Conservation (phyloP, 2,797 vertebrate species). For the Orientallactaga sibirica region DNA sequence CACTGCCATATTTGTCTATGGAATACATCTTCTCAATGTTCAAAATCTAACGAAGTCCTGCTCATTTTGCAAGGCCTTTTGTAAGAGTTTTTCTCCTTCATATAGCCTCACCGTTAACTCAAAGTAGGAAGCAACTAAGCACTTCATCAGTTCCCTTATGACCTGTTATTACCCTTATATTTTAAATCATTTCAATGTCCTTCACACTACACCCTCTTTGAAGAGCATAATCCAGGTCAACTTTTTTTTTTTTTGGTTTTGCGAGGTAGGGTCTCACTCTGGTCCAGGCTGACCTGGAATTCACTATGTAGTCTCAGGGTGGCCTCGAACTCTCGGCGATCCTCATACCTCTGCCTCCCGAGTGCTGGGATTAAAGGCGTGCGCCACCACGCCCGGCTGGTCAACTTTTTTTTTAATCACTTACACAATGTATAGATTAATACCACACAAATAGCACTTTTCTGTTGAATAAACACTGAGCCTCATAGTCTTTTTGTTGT, state of each 20-base stretch:
- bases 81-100: conserved; percentile 1
- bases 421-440: neutral
- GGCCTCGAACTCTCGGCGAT: too few relatives aligned
- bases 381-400: too few relatives aligned
- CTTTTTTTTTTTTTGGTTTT: conserved; percentile 58
- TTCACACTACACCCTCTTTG: conserved; percentile 12
- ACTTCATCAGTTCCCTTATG: neutral
- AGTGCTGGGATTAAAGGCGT: too few relatives aligned
- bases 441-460: neutral
- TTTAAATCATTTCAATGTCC: conserved; percentile 32
- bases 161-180: conserved; percentile 11
- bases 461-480: conserved; percentile 39
- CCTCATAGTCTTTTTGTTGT: conserved; percentile 12
- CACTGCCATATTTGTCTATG: neutral
- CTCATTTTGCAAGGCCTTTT: neutral
- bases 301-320: too few relatives aligned
- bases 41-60: neutral
- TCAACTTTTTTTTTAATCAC: conserved; percentile 27
- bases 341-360: too few relatives aligned
- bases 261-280: too few relatives aligned
- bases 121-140: neutral
- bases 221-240: neutral
- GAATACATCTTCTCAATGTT: neutral
- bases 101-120: conserved; percentile 4
- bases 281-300: too few relatives aligned